A percentile compares a stretch with the other conserved stretches of the same genome.
phyloP scores from a whole-genome alignment of 2,797 vertebrate species.

The Muscicapa striata region DNA sequence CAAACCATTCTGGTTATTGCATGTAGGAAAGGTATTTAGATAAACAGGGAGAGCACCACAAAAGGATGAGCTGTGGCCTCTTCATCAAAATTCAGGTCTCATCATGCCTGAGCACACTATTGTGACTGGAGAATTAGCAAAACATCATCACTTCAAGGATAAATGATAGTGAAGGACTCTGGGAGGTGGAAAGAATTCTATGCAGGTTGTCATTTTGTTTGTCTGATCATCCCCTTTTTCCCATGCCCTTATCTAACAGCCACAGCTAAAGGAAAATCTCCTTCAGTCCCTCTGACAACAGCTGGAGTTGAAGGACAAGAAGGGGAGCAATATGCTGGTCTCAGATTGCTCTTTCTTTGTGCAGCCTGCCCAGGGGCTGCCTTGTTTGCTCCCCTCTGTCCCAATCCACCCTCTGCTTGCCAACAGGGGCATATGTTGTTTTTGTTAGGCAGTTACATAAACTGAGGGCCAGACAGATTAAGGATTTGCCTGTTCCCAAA shows the following conservation, averaged over 20 bases:
- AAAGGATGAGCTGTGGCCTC: neutral
- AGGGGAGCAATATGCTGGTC: fast-evolving
- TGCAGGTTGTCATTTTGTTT: neutral
- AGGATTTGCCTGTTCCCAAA: slow-evolving; percentile 46
- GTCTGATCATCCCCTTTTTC: neutral
- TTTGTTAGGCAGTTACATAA: slow-evolving; percentile 18
- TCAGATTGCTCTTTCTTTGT: neutral
- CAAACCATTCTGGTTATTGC: neutral
- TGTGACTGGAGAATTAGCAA: neutral
- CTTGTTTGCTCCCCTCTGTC: neutral
- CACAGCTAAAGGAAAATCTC: neutral
- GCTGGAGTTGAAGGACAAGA: neutral
- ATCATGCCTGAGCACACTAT: neutral
- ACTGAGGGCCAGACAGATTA: slow-evolving; percentile 43
- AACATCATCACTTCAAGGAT: neutral
- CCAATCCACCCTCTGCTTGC: neutral
- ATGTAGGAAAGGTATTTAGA: neutral
- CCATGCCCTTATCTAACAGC: neutral
- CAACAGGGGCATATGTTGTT: neutral
- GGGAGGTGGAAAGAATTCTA: neutral
- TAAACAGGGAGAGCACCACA: neutral
- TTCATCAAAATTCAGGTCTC: neutral
- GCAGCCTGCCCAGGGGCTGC: neutral
- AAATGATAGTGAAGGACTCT: neutral
- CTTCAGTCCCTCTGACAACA: neutral